These are phyloP conservation scores for Alces alces DNA, from an alignment of 2,113 vertebrate genomes.

Conservation along the genomic window DNA sequence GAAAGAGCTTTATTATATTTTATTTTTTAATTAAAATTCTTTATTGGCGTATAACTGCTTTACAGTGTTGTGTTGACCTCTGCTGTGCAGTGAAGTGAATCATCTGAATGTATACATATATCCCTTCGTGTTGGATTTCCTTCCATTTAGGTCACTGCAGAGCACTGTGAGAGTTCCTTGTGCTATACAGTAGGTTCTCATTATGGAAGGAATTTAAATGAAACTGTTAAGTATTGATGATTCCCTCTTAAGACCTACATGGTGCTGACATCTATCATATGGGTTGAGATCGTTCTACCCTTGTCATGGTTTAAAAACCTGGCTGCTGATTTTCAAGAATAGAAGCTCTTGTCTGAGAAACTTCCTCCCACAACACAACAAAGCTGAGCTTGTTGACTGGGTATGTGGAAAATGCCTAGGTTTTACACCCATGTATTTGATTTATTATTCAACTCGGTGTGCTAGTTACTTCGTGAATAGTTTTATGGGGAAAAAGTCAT, in stretches of 20 bases:
- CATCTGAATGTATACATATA: neutral
- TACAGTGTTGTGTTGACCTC: neutral
- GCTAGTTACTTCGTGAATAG: neutral
- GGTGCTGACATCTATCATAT: neutral
- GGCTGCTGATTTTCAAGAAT: neutral
- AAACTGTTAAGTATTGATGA: neutral
- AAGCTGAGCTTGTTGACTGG: neutral
- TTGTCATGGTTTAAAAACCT: neutral
- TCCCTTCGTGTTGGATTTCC: neutral
- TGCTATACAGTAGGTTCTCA: neutral
- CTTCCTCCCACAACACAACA: neutral
- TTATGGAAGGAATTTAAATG: neutral
- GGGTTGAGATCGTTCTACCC: accelerated
- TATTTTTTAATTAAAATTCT: neutral
- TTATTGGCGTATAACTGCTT: neutral
- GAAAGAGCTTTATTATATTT: neutral
- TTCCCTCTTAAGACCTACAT: neutral
- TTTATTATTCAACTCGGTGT: neutral
- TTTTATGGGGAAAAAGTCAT: neutral
- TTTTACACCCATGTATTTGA: neutral
- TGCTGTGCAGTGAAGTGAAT: neutral
- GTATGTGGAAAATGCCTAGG: neutral
- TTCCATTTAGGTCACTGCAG: neutral
- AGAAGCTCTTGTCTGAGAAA: neutral
- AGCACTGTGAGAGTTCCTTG: neutral